Evolutionary conservation across 2,113 vertebrate species (phyloP), one percentile per base, ranked within the genome.

Genomic region (Athene noctua): DNA sequence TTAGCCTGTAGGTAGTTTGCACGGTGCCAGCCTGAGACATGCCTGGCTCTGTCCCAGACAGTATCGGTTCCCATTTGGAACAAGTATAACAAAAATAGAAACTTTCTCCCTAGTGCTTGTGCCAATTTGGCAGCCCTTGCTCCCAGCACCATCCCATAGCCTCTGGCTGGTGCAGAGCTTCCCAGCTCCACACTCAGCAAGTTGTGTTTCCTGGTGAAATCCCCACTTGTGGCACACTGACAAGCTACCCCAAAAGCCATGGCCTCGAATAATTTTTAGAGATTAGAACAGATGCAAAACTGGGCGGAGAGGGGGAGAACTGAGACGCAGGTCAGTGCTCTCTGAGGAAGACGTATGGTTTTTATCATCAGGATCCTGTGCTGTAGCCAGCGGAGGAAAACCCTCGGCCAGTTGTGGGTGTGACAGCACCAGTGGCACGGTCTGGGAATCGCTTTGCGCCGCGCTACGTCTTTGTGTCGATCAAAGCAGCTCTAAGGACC

Each of bases 291-390:
- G 55, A 59, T 22, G 49, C 29, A 62, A 49, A 88, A 38, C 17
- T 11, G 42, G 27, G 58, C 61, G 18, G 30, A 30, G 42, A 66
- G 19, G 0, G 40, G 77, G 73, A 74, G 51, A 62, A 1, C 44
- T 20, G 85, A 22, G 85, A 19, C 18, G 13, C 4, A 34, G 79
- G 27, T 30, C 5, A 10, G 49, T 30, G 63, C 70, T 70, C 18
- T 27, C 11, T 9, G 4, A 40, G 55, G 63, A 58, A 18, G 26
- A 71, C 30, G 23, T 4, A 10, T 5, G n/a, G 3, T 47, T 46
- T 65, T 62, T 25, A 2, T 29, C 40, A 0, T 22, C 1, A 0
- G 4, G 29, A 16, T 57, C 42, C 47, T 20, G 61, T 0, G 0
- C 62, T 68, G 38, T 17, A 40, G 57, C 52, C 66, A 23, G 80